Evolutionary conservation across 2,888 invertebrate species (phyloP).

Genomic region (Lithophane ornitopus): DNA sequence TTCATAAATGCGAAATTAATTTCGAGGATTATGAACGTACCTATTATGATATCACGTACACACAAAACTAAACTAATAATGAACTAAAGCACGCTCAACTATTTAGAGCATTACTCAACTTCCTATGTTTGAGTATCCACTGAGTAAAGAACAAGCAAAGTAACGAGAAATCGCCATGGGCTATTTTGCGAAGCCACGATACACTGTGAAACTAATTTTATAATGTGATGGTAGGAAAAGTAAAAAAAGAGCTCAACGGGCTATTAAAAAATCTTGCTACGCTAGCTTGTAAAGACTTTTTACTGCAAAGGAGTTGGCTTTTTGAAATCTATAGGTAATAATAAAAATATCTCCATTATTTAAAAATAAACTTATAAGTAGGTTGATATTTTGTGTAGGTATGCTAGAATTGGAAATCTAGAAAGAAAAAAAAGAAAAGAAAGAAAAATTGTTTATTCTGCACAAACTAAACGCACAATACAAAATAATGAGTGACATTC

Average conservation of each 20-base stretch:
- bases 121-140: constrained; percentile 59
- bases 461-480: no score
- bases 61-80: constrained; percentile 62
- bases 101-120: constrained; percentile 57
- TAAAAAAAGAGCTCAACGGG: constrained; percentile 2
- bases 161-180: constrained; percentile 58
- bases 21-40: constrained; percentile 37
- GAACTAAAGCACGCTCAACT: constrained; percentile 48
- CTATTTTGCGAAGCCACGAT: constrained; percentile 50
- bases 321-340: not conserved
- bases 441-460: no score
- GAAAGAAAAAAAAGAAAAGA: no score
- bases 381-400: not conserved
- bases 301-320: not conserved
- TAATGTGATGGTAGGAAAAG: constrained; percentile 40
- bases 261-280: constrained; percentile 14
- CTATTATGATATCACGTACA: constrained; percentile 23
- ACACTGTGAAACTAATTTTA: constrained; percentile 55
- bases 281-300: not conserved
- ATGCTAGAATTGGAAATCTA: not conserved
- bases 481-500: no score
- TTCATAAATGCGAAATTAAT: constrained; percentile 44
- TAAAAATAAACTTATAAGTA: not conserved
- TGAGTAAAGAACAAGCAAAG: constrained; percentile 59
- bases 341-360: not conserved